Conservation (phyloP, 2,888 invertebrate genomes). For the Caradrina kadenii region DNA sequence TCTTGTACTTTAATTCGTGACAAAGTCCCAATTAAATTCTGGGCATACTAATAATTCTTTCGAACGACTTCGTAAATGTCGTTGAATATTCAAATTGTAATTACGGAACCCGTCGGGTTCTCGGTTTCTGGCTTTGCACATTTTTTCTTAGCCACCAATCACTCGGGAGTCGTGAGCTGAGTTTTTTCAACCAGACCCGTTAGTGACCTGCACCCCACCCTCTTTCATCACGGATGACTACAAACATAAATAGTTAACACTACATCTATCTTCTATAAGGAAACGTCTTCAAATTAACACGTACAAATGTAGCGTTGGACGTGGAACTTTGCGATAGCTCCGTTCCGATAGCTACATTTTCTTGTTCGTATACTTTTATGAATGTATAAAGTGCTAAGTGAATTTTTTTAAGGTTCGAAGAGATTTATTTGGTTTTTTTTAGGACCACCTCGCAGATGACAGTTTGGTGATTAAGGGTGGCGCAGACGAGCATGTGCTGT, state of each 20-base stretch:
- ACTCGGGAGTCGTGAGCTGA: slow-evolving; percentile 85
- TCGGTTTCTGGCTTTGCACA: slow-evolving; percentile 66
- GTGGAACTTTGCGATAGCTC: slow-evolving; percentile 25
- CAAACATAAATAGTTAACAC: slow-evolving; percentile 57
- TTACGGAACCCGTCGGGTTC: slow-evolving; percentile 64
- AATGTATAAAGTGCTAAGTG: slow-evolving; percentile 76
- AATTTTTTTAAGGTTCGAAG: slow-evolving; percentile 67
- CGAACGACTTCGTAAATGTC: slow-evolving; percentile 25
- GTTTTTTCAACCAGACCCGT: slow-evolving; percentile 82
- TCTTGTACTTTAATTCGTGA: slow-evolving; percentile 29
- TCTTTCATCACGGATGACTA: slow-evolving; percentile 58
- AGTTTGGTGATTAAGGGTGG: slow-evolving; percentile 72
- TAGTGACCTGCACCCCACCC: slow-evolving; percentile 78
- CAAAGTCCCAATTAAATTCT: slow-evolving; percentile 46
- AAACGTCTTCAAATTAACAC: slow-evolving; percentile 29
- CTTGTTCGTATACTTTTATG: slow-evolving; percentile 64
- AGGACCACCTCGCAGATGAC: slow-evolving; percentile 74
- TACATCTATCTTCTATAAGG: slow-evolving; percentile 59
- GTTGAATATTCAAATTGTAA: slow-evolving; percentile 32
- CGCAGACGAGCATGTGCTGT: slow-evolving; percentile 68
- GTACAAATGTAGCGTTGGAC: slow-evolving; percentile 60
- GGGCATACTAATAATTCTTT: slow-evolving; percentile 36
- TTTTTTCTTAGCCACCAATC: slow-evolving; percentile 81
- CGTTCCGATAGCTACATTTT: slow-evolving; percentile 34
- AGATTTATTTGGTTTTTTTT: slow-evolving; percentile 72